Conservation (phyloP, 2,113 vertebrate genomes). For the Cyprinodon tularosa region DNA sequence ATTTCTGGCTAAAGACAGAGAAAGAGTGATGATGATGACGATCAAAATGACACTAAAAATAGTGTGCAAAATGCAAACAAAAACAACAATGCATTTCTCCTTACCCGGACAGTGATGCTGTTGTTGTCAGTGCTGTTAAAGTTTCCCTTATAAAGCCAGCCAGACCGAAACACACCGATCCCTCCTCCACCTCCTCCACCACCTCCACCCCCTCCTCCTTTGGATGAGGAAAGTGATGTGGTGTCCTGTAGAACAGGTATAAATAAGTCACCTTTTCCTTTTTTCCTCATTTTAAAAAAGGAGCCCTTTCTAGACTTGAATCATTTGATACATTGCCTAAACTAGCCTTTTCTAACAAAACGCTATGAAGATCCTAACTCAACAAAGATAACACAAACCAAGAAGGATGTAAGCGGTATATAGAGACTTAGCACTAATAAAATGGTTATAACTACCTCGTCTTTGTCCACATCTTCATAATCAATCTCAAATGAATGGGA, state of each 20-base stretch:
- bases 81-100: constrained; percentile 42
- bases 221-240: constrained; percentile 95
- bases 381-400: constrained; percentile 50
- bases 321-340: constrained; percentile 18
- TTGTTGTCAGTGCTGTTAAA: constrained; percentile 99
- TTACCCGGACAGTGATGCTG: constrained; percentile 96
- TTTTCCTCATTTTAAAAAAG: constrained; percentile 11
- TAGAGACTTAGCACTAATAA: neutral
- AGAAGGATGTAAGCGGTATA: constrained; percentile 27
- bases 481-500: constrained; percentile 98
- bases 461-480: constrained; percentile 96
- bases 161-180: constrained; percentile 92
- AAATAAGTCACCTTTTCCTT: constrained; percentile 10
- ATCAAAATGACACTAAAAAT: neutral
- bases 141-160: constrained; percentile 99
- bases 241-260: constrained; percentile 84
- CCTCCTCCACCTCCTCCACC: constrained; percentile 80
- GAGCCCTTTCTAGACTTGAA: constrained; percentile 21
- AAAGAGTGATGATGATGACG: neutral
- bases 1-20: neutral
- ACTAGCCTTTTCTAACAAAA: constrained; percentile 37
- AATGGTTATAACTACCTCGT: constrained; percentile 85
- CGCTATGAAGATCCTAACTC: constrained; percentile 39
- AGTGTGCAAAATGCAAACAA: neutral
- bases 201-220: constrained; percentile 87